These are phyloP conservation scores for Batillaria attramentaria DNA, from an alignment of 1,140 invertebrate genomes.

Conservation along the genomic window DNA sequence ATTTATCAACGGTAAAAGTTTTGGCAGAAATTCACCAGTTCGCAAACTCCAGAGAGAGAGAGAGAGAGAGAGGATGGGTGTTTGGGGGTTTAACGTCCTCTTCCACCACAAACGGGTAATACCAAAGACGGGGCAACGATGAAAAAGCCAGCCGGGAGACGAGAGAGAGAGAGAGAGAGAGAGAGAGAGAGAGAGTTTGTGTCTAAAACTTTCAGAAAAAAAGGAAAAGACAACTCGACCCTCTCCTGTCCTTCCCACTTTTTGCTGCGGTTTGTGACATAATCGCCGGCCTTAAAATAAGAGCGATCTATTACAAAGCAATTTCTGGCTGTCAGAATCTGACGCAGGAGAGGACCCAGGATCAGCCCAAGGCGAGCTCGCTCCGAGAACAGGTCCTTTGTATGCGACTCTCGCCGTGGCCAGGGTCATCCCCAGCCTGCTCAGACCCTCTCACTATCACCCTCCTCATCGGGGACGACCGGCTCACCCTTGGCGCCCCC, in stretches of 20 bases:
- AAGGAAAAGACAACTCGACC: background rate
- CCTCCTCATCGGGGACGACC: constrained; percentile 20
- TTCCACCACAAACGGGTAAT: no score
- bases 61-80: no score
- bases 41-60: no score
- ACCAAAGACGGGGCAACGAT: no score
- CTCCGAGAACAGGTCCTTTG: constrained; percentile 36
- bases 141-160: no score
- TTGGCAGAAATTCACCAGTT: no score
- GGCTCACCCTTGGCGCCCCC: constrained; percentile 25
- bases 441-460: constrained; percentile 26
- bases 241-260: background rate
- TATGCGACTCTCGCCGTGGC: constrained; percentile 11
- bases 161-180: background rate
- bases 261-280: no score
- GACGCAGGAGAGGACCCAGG: background rate
- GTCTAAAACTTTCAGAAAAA: background rate
- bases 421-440: constrained; percentile 11
- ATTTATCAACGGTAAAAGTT: no score
- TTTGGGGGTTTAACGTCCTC: no score
- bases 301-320: background rate
- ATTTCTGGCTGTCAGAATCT: constrained; percentile 13
- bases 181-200: background rate
- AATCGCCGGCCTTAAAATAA: no score
- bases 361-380: background rate